Percentiles rank a stretch among this genome's conserved stretches.
These are phyloP conservation scores for Liparis tanakae DNA, from an alignment of 2,797 vertebrate species.

Conservation along the genomic window DNA sequence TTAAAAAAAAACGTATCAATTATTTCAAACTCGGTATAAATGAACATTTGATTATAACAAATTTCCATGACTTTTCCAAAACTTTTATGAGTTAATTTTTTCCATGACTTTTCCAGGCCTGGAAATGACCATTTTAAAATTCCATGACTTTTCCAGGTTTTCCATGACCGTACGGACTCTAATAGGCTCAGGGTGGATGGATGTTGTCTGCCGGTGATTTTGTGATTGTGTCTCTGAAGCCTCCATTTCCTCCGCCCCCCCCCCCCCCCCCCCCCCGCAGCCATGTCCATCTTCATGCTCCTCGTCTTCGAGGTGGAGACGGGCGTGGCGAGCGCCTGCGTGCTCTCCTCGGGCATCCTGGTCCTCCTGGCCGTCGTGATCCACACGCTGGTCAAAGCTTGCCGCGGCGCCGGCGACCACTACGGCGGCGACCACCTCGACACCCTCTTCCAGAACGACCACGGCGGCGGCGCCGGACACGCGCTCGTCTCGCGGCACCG, in stretches of 20 bases:
- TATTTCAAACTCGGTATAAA: no score
- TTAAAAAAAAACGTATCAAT: no score
- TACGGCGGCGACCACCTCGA: constrained; percentile 63
- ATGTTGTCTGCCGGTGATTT: not conserved
- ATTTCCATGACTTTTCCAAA: no score
- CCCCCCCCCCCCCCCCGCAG: constrained; percentile 72
- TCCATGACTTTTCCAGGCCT: no score
- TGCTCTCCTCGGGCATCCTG: constrained; percentile 87
- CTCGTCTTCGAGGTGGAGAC: constrained; percentile 88
- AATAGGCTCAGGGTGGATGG: not conserved
- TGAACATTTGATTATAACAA: no score
- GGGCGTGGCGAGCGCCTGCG: constrained; percentile 85
- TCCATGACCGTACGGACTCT: no score
- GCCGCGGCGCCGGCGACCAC: constrained; percentile 60
- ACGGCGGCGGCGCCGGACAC: constrained; percentile 40
- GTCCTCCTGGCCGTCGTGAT: constrained; percentile 82
- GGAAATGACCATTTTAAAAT: no score
- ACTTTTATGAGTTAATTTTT: no score
- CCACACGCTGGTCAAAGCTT: constrained; percentile 83
- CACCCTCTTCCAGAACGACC: constrained; percentile 84
- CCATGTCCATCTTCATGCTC: constrained; percentile 90
- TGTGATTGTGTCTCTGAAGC: constrained; percentile 3
- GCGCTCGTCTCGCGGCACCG: constrained; percentile 56
- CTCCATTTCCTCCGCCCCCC: not conserved
- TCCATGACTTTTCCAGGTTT: no score